Evolutionary conservation across 53 echinoderm and acorn worm genomes (phyloP), one percentile per base, ranked within the genome.

Genomic region (Stichopus horrens): DNA sequence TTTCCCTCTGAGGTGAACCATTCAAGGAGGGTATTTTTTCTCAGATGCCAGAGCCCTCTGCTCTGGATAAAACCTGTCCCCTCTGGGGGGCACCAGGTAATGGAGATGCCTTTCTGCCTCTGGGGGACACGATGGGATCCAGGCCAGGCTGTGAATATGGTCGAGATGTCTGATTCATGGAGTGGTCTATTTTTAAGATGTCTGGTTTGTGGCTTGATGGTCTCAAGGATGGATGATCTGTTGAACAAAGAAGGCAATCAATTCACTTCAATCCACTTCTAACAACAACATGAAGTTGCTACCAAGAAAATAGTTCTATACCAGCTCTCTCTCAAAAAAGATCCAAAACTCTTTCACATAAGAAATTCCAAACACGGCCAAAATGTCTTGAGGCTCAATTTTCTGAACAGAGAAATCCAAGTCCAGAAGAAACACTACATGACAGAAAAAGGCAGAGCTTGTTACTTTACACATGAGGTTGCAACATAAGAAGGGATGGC

Each of bases 171-270:
- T 90, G 93, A 10, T 92, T 88, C 16, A 90, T 92, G 7, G 94
- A 90, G 67, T 94, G 94, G 18, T 94, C 91, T 52, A 96, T 86
- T 83, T 84, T 94, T 82, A 96, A 96, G 91, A 96, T 88, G 71
- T 96, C 96, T 9, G 94, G 92, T 74, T 96, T 96, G 91, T 88
- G 89, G 52, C 92, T 93, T 54, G 55, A 74, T 16, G 76, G 91
- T 76, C 89, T 86, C 5, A 94, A 76, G 4, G 94, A 90, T 54
- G 93, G 93, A 60, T 93, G 92, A 76, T 94, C 94, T 93, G 93
- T 19, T 60, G 60, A 37, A 71, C 7, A 71, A 0, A 71, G 18
- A 13, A 63, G 16, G 16, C 0, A 63, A 13, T 0, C 7, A 37
- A 37, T 37, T 37, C 37, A 37, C 37, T 37, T 37, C 37, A 37